These are phyloP conservation scores for Drosophila mayri DNA, from an alignment of 1,140 invertebrate species.

Conservation along the genomic window DNA sequence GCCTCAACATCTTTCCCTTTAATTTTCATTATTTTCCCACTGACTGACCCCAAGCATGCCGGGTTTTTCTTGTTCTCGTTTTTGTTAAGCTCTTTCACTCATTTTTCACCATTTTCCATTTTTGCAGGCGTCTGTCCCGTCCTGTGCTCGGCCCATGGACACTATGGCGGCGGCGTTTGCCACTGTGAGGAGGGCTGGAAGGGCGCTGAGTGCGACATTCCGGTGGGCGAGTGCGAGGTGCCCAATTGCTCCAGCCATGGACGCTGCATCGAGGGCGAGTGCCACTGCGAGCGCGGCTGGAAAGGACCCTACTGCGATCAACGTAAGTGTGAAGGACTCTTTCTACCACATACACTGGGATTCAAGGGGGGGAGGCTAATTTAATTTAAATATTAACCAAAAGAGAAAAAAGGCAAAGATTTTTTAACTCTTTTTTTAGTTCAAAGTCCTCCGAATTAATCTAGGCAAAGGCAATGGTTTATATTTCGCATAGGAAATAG, in stretches of 20 bases:
- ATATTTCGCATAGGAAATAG: no score
- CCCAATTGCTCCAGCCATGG: slow-evolving; percentile 97
- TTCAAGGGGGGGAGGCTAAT: no score
- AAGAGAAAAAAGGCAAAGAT: no score
- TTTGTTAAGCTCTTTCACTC: slow-evolving; percentile 26
- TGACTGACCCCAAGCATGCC: background rate
- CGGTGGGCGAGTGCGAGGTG: slow-evolving; percentile 95
- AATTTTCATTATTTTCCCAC: slow-evolving; percentile 9
- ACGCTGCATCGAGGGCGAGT: slow-evolving; percentile 94
- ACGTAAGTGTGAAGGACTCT: slow-evolving; percentile 87
- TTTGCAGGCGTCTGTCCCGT: slow-evolving; percentile 96
- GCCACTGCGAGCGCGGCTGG: slow-evolving; percentile 95
- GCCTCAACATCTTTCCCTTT: no score
- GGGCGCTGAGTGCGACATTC: slow-evolving; percentile 97
- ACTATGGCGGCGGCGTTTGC: slow-evolving; percentile 97
- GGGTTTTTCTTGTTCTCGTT: background rate
- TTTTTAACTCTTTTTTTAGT: no score
- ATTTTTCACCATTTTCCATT: slow-evolving; percentile 11
- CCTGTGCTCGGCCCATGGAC: slow-evolving; percentile 97
- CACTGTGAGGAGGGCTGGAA: slow-evolving; percentile 99
- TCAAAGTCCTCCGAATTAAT: no score
- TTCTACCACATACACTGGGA: background rate
- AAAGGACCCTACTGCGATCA: slow-evolving; percentile 94
- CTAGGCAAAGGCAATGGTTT: no score
- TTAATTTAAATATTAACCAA: background rate